Evolutionary conservation across 2,888 invertebrate genomes (phyloP).

Genomic region (Galerucella pusilla): DNA sequence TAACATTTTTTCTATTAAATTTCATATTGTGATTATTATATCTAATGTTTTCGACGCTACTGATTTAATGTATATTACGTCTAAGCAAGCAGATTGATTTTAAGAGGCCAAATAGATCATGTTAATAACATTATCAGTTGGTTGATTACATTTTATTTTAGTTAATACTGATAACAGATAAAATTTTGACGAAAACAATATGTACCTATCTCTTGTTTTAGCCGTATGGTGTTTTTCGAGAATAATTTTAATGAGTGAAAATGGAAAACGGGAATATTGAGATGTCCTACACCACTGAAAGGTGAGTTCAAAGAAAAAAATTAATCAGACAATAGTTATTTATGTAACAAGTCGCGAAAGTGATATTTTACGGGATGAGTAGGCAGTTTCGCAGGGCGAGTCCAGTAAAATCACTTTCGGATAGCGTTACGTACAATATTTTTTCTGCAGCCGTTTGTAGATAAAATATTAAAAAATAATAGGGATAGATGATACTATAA

Average conservation of each 20-base stretch:
- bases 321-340: too few species aligned
- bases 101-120: constrained; percentile 12
- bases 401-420: too few species aligned
- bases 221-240: constrained; percentile 1
- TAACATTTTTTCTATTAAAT: too few species aligned
- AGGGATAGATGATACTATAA: too few species aligned
- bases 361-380: too few species aligned
- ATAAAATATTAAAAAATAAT: too few species aligned
- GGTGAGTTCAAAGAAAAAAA: constrained; percentile 21
- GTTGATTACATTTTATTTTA: constrained; percentile 24
- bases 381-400: too few species aligned
- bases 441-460: too few species aligned
- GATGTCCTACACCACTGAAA: constrained; percentile 31
- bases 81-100: constrained; percentile 7
- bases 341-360: too few species aligned
- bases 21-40: too few species aligned
- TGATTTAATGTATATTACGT: background rate
- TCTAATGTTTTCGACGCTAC: background rate
- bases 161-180: constrained; percentile 34
- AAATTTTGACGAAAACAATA: constrained; percentile 3
- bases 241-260: background rate
- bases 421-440: too few species aligned
- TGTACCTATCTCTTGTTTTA: constrained; percentile 5
- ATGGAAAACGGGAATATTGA: constrained; percentile 36
- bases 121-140: constrained; percentile 19